A percentile compares a stretch with the other conserved stretches of the same genome.
Evolutionary conservation across 2,797 vertebrate species (phyloP).

Genomic region (Iguana delicatissima): DNA sequence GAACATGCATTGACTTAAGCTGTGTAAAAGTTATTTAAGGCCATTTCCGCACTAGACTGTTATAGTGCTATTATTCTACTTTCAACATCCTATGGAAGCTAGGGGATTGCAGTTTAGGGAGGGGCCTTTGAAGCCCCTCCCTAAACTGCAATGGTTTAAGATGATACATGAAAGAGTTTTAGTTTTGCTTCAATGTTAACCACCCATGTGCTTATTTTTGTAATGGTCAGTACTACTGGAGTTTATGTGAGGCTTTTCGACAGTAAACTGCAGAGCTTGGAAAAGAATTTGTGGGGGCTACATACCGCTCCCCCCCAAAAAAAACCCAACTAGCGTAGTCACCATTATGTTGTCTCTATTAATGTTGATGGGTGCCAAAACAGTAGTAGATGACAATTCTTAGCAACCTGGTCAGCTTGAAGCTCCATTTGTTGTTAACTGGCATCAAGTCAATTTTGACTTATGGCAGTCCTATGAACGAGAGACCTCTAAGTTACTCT

Average conservation of each 20-base stretch:
- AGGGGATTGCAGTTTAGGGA: no score
- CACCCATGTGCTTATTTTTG: background rate
- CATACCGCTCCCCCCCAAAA: no score
- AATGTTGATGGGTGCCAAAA: no score
- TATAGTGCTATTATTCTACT: no score
- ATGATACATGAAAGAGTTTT: background rate
- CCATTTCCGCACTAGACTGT: no score
- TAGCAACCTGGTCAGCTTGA: background rate
- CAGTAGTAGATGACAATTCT: background rate
- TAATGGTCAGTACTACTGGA: background rate
- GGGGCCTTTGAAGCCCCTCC: no score
- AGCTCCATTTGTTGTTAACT: background rate
- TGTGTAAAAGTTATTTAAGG: background rate
- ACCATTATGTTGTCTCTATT: background rate
- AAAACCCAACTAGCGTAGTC: background rate
- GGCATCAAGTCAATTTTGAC: no score
- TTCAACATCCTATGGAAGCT: no score
- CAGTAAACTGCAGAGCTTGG: background rate
- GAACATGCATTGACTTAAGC: background rate
- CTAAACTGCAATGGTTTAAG: no score
- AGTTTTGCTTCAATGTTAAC: background rate
- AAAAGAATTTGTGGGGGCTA: no score
- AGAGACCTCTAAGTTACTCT: no score
- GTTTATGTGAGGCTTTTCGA: background rate
- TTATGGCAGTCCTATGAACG: no score